A percentile compares a stretch with the other conserved stretches of the same genome.
These are phyloP conservation scores for Callosobruchus maculatus DNA, from an alignment of 2,888 invertebrate genomes.

Conservation along the genomic window DNA sequence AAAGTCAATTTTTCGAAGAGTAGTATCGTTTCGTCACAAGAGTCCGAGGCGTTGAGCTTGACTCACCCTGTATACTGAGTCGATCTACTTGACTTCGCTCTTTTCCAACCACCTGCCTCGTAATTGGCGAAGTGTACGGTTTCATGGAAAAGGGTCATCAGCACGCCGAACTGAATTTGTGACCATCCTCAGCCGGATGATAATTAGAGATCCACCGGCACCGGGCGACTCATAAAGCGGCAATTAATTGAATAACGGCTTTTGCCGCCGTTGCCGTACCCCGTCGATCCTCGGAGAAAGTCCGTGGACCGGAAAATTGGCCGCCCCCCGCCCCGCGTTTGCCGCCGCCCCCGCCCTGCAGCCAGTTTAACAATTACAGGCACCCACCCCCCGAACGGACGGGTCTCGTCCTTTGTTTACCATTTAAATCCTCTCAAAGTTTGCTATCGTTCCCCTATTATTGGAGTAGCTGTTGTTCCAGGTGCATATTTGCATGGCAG, in stretches of 20 bases:
- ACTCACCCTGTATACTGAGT: no score
- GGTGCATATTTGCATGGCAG: not conserved
- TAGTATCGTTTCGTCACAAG: no score
- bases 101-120: no score
- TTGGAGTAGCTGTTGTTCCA: not conserved
- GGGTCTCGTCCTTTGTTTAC: not conserved
- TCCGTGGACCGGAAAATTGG: not conserved
- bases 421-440: not conserved
- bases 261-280: not conserved
- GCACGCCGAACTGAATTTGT: not conserved
- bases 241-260: conserved; percentile 12
- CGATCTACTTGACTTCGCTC: no score
- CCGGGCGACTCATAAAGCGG: conserved; percentile 7
- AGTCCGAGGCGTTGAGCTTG: no score
- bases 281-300: not conserved
- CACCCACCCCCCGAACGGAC: not conserved
- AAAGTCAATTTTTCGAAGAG: no score
- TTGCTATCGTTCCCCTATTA: not conserved
- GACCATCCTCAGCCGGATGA: not conserved
- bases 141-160: not conserved
- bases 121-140: not conserved
- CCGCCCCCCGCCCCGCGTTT: not conserved
- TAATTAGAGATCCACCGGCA: not conserved
- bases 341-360: not conserved
- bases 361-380: not conserved